Percentiles rank a stretch among this genome's conserved stretches.
These are phyloP conservation scores for Periphyllus acericola DNA, from an alignment of 2,888 invertebrate species.

Conservation along the genomic window DNA sequence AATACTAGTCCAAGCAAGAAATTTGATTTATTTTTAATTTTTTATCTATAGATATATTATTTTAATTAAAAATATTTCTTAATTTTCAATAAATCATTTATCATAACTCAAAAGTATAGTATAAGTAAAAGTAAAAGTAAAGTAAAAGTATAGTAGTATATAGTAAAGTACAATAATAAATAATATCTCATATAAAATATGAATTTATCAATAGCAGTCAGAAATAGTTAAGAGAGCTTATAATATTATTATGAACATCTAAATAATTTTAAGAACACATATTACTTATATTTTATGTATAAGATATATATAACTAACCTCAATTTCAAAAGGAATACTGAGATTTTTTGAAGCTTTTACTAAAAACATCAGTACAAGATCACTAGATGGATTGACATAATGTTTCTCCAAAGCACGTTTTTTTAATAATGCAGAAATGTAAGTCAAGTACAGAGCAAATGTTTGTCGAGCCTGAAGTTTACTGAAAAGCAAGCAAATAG, in stretches of 20 bases:
- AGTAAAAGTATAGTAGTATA: background rate
- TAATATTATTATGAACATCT: background rate
- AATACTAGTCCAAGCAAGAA: too few species aligned
- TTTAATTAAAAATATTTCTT: too few species aligned
- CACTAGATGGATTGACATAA: constrained; percentile 1
- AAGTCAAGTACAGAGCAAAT: constrained; percentile 50
- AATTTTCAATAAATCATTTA: too few species aligned
- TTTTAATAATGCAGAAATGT: constrained; percentile 41
- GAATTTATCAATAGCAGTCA: too few species aligned
- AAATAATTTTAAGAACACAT: background rate
- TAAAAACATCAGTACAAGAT: constrained; percentile 45
- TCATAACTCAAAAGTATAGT: too few species aligned
- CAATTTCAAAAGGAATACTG: constrained; percentile 44
- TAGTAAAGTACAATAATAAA: background rate
- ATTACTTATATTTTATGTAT: background rate
- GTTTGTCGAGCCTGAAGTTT: constrained; percentile 48
- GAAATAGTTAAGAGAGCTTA: too few species aligned
- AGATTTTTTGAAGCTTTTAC: constrained; percentile 50
- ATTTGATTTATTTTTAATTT: too few species aligned
- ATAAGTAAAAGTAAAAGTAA: too few species aligned
- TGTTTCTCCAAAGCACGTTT: constrained; percentile 38
- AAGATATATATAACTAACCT: constrained; percentile 37
- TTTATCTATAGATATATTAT: too few species aligned
- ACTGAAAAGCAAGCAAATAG: constrained; percentile 33
- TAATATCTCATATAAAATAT: background rate